These are phyloP conservation scores for Kobus ellipsiprymnus DNA, from an alignment of 2,113 vertebrate species.

Conservation along the genomic window DNA sequence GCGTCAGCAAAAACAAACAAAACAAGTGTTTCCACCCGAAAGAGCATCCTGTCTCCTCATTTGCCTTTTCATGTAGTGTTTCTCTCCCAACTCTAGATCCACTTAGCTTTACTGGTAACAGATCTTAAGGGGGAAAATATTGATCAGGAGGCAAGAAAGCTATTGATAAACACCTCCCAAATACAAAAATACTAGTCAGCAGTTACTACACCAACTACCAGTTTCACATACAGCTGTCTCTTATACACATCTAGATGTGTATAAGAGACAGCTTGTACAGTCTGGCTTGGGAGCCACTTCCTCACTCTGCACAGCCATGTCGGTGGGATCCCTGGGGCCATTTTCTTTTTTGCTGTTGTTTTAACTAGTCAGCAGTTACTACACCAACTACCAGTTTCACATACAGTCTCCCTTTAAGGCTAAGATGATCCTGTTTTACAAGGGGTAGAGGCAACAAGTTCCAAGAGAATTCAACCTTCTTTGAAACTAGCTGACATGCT, in stretches of 20 bases:
- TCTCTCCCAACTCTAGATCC: neutral
- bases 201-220: neutral
- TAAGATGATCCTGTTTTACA: neutral
- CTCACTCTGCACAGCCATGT: no score
- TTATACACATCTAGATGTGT: no score
- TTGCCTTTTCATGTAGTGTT: neutral
- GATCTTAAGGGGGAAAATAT: neutral
- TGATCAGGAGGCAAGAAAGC: neutral
- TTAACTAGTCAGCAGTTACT: neutral
- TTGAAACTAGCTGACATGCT: neutral
- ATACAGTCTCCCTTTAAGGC: neutral
- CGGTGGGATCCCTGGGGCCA: no score
- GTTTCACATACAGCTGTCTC: neutral
- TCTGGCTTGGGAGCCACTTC: no score
- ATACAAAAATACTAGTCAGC: neutral
- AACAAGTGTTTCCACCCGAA: neutral
- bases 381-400: neutral
- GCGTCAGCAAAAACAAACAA: neutral
- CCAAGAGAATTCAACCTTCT: neutral
- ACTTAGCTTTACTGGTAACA: neutral
- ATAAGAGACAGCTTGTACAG: no score
- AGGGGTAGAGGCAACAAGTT: neutral
- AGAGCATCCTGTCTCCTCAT: neutral
- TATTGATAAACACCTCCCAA: neutral
- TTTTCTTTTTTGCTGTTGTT: no score